phyloP scores from a whole-genome alignment of 2,888 invertebrate species.

The Microctonus brassicae region DNA sequence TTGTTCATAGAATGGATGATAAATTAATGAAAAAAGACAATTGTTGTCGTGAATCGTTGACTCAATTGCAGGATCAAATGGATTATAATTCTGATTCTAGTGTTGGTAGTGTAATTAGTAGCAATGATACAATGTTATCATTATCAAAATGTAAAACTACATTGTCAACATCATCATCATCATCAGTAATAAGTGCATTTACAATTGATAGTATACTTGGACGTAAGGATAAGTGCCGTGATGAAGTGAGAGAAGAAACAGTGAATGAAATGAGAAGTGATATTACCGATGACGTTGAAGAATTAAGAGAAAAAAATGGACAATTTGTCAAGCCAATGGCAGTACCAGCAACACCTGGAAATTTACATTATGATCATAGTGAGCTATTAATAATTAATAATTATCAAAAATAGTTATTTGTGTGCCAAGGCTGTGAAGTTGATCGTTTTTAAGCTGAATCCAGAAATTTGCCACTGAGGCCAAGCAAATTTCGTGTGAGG shows the following conservation, averaged over 20 bases:
- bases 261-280: slow-evolving; percentile 40
- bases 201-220: slow-evolving; percentile 64
- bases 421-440: too few species aligned
- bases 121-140: slow-evolving; percentile 38
- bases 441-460: too few species aligned
- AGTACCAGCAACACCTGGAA: slow-evolving; percentile 42
- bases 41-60: slow-evolving; percentile 27
- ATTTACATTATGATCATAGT: slow-evolving; percentile 23
- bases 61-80: slow-evolving; percentile 36
- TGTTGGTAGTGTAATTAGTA: slow-evolving; percentile 47
- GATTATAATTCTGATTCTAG: slow-evolving; percentile 58
- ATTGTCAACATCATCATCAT: slow-evolving; percentile 43
- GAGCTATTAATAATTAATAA: too few species aligned
- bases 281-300: slow-evolving; percentile 44
- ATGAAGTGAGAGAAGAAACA: slow-evolving; percentile 45
- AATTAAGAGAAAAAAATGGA: slow-evolving; percentile 42
- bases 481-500: too few species aligned
- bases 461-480: too few species aligned
- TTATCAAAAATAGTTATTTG: too few species aligned
- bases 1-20: slow-evolving; percentile 29
- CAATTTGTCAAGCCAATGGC: slow-evolving; percentile 51
- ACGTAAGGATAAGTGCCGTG: slow-evolving; percentile 37
- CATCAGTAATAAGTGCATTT: slow-evolving; percentile 57
- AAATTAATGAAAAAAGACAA: slow-evolving; percentile 26
- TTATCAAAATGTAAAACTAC: slow-evolving; percentile 39